A percentile compares a stretch with the other conserved stretches of the same genome.
phyloP scores from a whole-genome alignment of 2,888 invertebrate species.

The Iselma pallidipennis region DNA sequence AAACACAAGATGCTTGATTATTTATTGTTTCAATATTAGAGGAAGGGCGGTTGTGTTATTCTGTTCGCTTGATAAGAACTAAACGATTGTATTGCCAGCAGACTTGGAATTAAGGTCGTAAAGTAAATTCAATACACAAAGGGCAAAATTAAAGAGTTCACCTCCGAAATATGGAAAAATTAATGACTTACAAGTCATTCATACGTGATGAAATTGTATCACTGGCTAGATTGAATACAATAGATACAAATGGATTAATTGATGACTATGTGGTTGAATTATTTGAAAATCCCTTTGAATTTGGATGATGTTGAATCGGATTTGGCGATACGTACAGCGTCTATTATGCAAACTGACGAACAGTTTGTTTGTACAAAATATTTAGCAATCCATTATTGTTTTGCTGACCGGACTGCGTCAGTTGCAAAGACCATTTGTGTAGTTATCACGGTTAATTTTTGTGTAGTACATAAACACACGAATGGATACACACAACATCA shows the following conservation, averaged over 20 bases:
- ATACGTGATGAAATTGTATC: neutral
- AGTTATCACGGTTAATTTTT: conserved; percentile 21
- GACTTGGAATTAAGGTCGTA: no score
- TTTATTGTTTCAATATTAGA: neutral
- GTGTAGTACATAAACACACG: conserved; percentile 14
- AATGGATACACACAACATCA: conserved; percentile 15
- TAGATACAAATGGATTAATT: neutral
- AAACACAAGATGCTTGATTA: neutral
- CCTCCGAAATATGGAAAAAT: no score
- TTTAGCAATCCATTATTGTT: neutral
- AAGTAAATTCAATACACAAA: no score
- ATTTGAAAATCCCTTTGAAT: neutral
- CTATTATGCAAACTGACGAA: neutral
- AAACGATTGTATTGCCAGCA: no score
- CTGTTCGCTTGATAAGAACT: neutral
- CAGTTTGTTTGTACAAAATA: neutral
- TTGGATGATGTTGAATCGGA: neutral
- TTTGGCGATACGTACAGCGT: neutral
- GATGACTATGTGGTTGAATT: neutral
- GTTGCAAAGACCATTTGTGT: conserved; percentile 8
- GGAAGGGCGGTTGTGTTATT: neutral
- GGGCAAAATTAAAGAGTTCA: no score
- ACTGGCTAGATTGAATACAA: neutral
- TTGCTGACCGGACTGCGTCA: neutral
- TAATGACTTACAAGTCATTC: no score